Evolutionary conservation across 2,888 invertebrate species (phyloP), one percentile per base, ranked within the genome.

Genomic region (Stenchaetothrips biformis): DNA sequence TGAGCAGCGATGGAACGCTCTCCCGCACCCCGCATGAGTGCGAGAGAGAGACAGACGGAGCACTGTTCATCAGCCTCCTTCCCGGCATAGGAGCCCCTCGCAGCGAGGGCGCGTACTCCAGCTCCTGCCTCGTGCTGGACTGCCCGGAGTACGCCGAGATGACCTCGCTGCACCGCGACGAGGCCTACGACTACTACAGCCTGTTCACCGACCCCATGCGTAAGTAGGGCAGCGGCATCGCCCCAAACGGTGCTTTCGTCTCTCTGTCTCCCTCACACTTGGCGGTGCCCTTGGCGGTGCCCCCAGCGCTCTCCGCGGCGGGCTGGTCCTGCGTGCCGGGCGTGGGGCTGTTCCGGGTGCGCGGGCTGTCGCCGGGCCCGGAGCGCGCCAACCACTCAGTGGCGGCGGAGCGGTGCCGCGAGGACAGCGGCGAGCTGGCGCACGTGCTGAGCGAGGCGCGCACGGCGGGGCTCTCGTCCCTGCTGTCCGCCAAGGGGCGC

Each of bases 91-190:
- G 25, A 7, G 67, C 67, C 67, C 21, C 21, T 25, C 67, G 67
- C 67, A 25, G 67, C 67, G 67, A 74, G 21, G 67, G 67, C 21
- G 21, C 9, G 67, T 74, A 25, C 67, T 16, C 25, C 13, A 48
- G 67, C 48, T 48, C 79, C 11, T 81, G 81, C 79, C n/a, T 81
- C 13, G 80, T 81, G 4, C 77, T 49, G 9, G 80, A 81, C 18
- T 81, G 81, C 59, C 81, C 81, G 2, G 81, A 81, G 74, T 81
- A 79, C 37, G 53, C 80, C 2, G n/a, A 53, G 16, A 48, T 81
- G 47, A 3, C 80, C 16, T 80, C 80, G 18, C 80, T 81, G 13
- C 67, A 77, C 27, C 62, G 59, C 16, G 81, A 80, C 47, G 27
- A 47, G 77, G 25, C 21, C 25, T 81, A 77, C 49, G 80, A 81